These are phyloP conservation scores for Sceloporus undulatus DNA, from an alignment of 2,113 vertebrate genomes.

Conservation along the genomic window DNA sequence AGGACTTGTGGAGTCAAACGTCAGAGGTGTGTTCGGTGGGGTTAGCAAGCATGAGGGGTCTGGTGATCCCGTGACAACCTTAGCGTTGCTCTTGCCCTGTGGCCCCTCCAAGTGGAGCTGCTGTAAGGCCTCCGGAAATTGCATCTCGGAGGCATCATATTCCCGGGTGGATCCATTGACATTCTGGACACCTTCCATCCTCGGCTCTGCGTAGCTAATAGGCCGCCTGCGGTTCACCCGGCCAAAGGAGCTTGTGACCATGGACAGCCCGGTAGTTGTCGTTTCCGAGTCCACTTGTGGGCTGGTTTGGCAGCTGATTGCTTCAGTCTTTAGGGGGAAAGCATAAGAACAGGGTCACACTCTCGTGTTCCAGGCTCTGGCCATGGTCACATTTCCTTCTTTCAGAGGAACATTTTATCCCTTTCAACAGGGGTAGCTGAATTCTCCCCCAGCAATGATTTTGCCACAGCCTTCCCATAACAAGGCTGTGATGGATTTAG, in stretches of 20 bases:
- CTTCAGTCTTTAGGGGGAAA: slow-evolving; percentile 77
- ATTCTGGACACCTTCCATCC: slow-evolving; percentile 20
- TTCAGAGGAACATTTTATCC: not conserved
- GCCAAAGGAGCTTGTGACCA: slow-evolving; percentile 11
- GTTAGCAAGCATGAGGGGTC: slow-evolving; percentile 90
- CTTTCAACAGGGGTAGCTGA: not conserved
- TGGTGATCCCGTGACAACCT: not conserved
- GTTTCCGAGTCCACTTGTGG: slow-evolving; percentile 63
- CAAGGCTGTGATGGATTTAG: too few relatives aligned
- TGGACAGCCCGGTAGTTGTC: not conserved
- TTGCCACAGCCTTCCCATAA: too few relatives aligned
- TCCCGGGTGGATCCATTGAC: slow-evolving; percentile 38
- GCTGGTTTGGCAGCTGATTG: slow-evolving; percentile 63
- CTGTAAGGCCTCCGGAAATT: slow-evolving; percentile 71
- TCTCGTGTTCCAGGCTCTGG: too few relatives aligned
- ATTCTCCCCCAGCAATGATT: not conserved
- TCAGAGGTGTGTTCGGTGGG: slow-evolving; percentile 88
- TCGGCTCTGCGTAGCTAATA: slow-evolving; percentile 17
- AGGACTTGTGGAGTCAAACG: slow-evolving; percentile 70
- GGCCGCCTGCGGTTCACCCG: slow-evolving; percentile 34
- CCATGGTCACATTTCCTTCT: not conserved
- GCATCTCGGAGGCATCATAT: slow-evolving; percentile 40
- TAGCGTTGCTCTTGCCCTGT: slow-evolving; percentile 68
- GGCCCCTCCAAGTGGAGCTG: slow-evolving; percentile 78
- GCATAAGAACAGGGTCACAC: not conserved